Conservation (phyloP, 2,797 vertebrate genomes). For the Sylvilagus floridanus region DNA sequence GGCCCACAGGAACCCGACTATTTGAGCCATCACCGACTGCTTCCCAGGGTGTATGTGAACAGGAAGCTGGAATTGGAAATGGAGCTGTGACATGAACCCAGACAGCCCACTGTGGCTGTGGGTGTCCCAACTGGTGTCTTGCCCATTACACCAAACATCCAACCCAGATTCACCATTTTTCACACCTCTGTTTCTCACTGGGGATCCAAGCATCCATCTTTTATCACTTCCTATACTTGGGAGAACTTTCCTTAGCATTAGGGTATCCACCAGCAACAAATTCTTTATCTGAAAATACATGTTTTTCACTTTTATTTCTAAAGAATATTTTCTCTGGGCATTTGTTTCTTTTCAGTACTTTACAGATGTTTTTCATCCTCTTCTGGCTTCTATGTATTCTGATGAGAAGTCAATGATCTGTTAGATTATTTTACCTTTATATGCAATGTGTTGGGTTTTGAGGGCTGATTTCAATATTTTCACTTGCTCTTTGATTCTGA, state of each 20-base stretch:
- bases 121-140: too few relatives aligned
- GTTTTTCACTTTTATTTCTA: neutral
- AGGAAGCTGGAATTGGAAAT: too few relatives aligned
- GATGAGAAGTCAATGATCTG: neutral
- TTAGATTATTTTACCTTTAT: neutral
- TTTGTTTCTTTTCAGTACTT: neutral
- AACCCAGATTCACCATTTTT: neutral
- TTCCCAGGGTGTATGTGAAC: too few relatives aligned
- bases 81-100: too few relatives aligned
- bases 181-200: neutral
- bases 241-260: neutral
- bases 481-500: neutral
- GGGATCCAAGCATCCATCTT: neutral
- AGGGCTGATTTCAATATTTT: neutral
- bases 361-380: neutral
- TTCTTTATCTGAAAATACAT: neutral
- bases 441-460: neutral
- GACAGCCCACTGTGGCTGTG: too few relatives aligned
- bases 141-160: too few relatives aligned
- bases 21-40: too few relatives aligned
- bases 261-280: neutral
- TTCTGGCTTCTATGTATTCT: neutral
- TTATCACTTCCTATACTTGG: neutral
- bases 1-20: too few relatives aligned
- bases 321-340: neutral